Percentiles rank a stretch among this genome's conserved stretches.
Conservation (phyloP, 2,797 vertebrate genomes). For the Babyrousa celebensis region DNA sequence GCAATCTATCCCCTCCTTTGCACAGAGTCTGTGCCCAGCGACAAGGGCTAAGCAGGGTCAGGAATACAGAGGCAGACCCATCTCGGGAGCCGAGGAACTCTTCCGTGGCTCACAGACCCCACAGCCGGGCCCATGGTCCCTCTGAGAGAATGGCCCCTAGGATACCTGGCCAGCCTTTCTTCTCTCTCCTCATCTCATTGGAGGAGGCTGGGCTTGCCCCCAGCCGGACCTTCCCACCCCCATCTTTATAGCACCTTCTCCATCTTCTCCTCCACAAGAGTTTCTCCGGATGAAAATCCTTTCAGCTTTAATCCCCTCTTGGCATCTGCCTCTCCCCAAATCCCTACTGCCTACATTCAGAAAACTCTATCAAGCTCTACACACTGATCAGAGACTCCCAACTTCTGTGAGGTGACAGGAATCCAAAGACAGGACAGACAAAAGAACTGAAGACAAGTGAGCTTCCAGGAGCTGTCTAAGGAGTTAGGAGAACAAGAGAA, state of each 20-base stretch:
- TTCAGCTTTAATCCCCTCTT: neutral
- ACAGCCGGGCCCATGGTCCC: neutral
- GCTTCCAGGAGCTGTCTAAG: neutral
- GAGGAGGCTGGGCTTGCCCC: too few relatives aligned
- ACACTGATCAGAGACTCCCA: neutral
- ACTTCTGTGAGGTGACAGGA: neutral
- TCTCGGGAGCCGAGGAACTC: neutral
- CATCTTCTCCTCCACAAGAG: neutral
- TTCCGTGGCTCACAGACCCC: neutral
- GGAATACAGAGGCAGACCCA: neutral
- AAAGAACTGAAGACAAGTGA: neutral
- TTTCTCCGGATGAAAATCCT: slow-evolving; percentile 4
- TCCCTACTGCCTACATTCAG: neutral
- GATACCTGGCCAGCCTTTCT: too few relatives aligned
- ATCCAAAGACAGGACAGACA: neutral
- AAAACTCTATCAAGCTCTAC: neutral
- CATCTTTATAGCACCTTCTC: neutral
- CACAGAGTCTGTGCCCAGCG: neutral
- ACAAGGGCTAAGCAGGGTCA: neutral
- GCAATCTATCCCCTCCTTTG: neutral
- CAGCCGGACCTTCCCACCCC: neutral
- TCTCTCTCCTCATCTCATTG: too few relatives aligned
- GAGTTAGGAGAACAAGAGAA: neutral
- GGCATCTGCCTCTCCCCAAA: neutral
- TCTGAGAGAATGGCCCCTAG: neutral